Evolutionary conservation across 1,140 invertebrate genomes (phyloP).

Genomic region (Caenorhabditis inopinata): DNA sequence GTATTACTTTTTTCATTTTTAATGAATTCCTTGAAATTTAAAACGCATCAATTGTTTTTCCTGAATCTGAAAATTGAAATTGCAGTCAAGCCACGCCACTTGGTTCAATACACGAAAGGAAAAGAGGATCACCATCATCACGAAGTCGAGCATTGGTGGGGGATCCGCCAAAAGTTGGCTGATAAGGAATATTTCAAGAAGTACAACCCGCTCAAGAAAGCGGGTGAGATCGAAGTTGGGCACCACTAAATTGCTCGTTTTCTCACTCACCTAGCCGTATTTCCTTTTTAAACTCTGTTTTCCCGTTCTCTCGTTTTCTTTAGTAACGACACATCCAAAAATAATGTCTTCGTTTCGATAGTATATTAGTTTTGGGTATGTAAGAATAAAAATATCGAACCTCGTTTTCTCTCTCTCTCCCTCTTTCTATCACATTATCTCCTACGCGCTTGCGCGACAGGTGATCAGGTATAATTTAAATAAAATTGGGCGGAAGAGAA

Average conservation of each 20-base stretch:
- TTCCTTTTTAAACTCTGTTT: slow-evolving; percentile 19
- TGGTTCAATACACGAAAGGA: slow-evolving; percentile 55
- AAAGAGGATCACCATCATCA: slow-evolving; percentile 61
- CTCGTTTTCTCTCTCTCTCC: slow-evolving; percentile 2
- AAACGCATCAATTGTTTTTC: neutral
- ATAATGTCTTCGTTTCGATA: neutral
- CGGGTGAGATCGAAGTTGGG: slow-evolving; percentile 50
- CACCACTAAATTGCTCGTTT: slow-evolving; percentile 47
- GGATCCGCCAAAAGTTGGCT: slow-evolving; percentile 56
- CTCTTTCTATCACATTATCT: neutral
- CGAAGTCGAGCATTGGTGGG: slow-evolving; percentile 61
- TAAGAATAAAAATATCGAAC: slow-evolving; percentile 33
- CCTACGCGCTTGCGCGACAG: neutral
- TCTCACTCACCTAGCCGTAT: neutral
- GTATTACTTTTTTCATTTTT: too few relatives aligned
- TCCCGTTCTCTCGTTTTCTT: neutral
- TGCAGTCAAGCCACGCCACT: slow-evolving; percentile 61
- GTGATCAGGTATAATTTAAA: slow-evolving; percentile 20
- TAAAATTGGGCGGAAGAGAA: neutral
- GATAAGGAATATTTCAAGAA: slow-evolving; percentile 63
- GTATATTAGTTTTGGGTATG: slow-evolving; percentile 28
- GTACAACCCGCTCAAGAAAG: slow-evolving; percentile 58
- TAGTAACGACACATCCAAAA: slow-evolving; percentile 29
- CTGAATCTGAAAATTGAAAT: neutral
- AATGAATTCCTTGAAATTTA: too few relatives aligned